Conservation (phyloP, 2,113 vertebrate genomes). For the Riparia riparia region DNA sequence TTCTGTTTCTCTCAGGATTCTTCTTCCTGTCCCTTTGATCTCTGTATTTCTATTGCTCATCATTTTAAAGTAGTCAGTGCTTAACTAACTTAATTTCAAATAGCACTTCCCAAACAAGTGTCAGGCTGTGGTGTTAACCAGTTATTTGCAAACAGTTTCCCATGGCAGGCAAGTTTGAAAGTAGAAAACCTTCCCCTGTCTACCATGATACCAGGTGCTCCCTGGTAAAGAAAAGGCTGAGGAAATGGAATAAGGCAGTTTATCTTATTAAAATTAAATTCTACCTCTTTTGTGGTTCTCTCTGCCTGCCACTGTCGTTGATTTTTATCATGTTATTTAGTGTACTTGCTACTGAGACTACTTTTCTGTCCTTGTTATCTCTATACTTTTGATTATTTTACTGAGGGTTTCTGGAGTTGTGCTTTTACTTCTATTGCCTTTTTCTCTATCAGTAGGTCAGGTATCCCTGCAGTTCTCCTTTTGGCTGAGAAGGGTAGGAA, state of each 20-base stretch:
- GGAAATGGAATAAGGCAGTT: constrained; percentile 13
- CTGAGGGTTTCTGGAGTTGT: neutral
- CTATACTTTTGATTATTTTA: neutral
- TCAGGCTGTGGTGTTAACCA: neutral
- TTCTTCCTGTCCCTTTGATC: neutral
- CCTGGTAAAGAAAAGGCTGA: neutral
- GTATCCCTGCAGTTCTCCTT: constrained; percentile 1
- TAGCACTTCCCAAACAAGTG: neutral
- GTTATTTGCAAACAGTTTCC: neutral
- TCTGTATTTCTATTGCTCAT: neutral
- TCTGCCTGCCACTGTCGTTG: neutral
- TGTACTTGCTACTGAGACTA: neutral
- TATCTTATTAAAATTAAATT: neutral
- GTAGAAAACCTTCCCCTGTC: neutral
- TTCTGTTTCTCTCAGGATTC: neutral
- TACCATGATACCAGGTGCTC: neutral
- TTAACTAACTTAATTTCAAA: constrained; percentile 22
- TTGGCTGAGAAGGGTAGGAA: neutral
- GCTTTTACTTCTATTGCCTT: neutral
- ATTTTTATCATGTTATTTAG: neutral
- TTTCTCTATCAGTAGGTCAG: neutral
- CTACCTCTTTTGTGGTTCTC: neutral
- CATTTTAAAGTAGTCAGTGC: neutral
- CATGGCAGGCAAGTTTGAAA: neutral
- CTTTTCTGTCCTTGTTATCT: constrained; percentile 3